Evolutionary conservation across 2,888 invertebrate species (phyloP), one percentile per base, ranked within the genome.

Genomic region (Thymelicus acteon): DNA sequence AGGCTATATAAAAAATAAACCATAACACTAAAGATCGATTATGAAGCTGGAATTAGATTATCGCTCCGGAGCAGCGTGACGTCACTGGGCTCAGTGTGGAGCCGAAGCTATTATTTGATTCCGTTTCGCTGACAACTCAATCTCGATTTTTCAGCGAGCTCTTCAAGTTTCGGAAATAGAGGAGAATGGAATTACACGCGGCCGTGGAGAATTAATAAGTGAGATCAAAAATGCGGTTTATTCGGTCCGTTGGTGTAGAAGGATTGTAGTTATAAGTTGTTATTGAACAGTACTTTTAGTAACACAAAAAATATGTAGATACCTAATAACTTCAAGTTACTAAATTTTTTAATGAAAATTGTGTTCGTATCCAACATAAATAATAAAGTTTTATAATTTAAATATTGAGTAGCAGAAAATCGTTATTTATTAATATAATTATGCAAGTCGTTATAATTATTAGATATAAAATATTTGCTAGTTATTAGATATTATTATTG

Each of bases 71-170:
- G 66, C 19, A 31, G 31, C 52, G 31, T 49, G 48, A 48, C 48
- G n/a, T 39, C 15, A 39, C 39, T 10, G 39, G 31, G 8, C n/a
- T 15, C 15, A 6, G 8, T 7, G 52, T 6, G 52, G 24, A 24
- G 54, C 82, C 79, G 75, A 66, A 76, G 78, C 75, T 79, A 78
- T 82, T 82, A 78, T 76, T 83, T 79, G 80, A 83, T 79, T 80
- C 77, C 73, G 78, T 74, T 73, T 76, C 75, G 69, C 64, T 65
- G 71, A 67, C 72, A 72, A 74, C 74, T 73, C 73, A 67, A 74
- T 77, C 75, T 72, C 67, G 61, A 72, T 72, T 72, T 77, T 76
- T 73, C 73, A 69, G 67, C 60, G 19, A 54, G 40, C 52, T 44
- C 64, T 61, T 61, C 63, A 52, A 52, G 52, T 63, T 49, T 37